Evolutionary conservation across 2,888 invertebrate species (phyloP).

Genomic region (Catocala sponsa): DNA sequence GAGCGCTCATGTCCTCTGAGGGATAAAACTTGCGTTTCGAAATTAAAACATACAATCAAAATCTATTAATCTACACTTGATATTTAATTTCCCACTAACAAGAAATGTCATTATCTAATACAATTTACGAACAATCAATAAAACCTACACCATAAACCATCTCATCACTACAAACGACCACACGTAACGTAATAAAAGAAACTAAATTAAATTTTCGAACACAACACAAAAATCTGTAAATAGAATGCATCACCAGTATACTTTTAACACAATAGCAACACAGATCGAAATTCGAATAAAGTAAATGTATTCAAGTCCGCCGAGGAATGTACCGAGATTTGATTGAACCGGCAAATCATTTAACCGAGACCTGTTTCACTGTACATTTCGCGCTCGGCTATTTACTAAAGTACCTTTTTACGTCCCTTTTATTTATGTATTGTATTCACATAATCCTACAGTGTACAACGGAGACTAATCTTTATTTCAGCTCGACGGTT

Average conservation of each 20-base stretch:
- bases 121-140: too few species aligned
- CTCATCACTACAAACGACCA: slow-evolving; percentile 32
- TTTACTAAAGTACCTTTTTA: slow-evolving; percentile 53
- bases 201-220: slow-evolving; percentile 33
- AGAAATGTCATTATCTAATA: too few species aligned
- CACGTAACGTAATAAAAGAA: slow-evolving; percentile 35
- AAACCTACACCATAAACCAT: neutral
- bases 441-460: slow-evolving; percentile 47
- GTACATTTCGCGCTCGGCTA: slow-evolving; percentile 53
- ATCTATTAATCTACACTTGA: too few species aligned
- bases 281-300: slow-evolving; percentile 45
- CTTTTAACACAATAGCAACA: slow-evolving; percentile 41
- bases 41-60: too few species aligned
- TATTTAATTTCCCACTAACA: too few species aligned
- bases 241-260: neutral
- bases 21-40: too few species aligned
- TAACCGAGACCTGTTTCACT: slow-evolving; percentile 51
- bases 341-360: slow-evolving; percentile 62
- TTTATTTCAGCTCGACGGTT: slow-evolving; percentile 38
- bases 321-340: slow-evolving; percentile 50
- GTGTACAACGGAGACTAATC: slow-evolving; percentile 35
- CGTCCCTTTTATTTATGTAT: slow-evolving; percentile 50
- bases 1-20: too few species aligned
- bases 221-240: slow-evolving; percentile 14
- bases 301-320: slow-evolving; percentile 46